A percentile compares a stretch with the other conserved stretches of the same genome.
Evolutionary conservation across 2,797 vertebrate genomes (phyloP).

Genomic region (Pipistrellus nathusii): DNA sequence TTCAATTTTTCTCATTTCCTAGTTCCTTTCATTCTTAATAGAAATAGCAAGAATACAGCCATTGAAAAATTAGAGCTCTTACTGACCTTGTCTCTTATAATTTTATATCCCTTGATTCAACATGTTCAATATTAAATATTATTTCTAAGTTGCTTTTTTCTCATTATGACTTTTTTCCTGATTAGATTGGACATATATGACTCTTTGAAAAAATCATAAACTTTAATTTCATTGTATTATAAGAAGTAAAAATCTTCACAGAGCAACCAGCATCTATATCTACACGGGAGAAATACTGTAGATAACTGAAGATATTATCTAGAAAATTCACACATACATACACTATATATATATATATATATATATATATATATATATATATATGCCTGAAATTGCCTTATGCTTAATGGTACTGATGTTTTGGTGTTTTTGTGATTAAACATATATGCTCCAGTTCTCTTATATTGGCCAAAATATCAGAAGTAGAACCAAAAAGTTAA

Average conservation of each 20-base stretch:
- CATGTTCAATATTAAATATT: neutral
- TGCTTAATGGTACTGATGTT: neutral
- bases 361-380: neutral
- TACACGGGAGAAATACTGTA: neutral
- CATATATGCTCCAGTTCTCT: neutral
- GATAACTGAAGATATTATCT: conserved; percentile 7
- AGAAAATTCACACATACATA: neutral
- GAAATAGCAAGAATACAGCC: conserved; percentile 32
- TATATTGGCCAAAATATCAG: neutral
- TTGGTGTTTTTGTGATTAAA: neutral
- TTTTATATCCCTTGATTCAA: neutral
- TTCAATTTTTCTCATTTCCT: conserved; percentile 50
- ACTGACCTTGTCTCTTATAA: neutral
- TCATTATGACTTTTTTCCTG: neutral
- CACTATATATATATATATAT: neutral
- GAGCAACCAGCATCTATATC: neutral
- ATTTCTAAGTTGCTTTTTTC: conserved; percentile 19
- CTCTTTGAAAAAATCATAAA: neutral
- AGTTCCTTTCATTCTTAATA: conserved; percentile 26
- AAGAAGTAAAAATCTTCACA: conserved; percentile 1
- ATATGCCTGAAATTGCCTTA: neutral
- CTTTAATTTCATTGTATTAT: neutral
- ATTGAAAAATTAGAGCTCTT: neutral
- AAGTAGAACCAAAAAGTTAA: neutral
- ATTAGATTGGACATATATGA: neutral